phyloP scores from a whole-genome alignment of 1,140 invertebrate genomes.

The Neodiprion virginianus region DNA sequence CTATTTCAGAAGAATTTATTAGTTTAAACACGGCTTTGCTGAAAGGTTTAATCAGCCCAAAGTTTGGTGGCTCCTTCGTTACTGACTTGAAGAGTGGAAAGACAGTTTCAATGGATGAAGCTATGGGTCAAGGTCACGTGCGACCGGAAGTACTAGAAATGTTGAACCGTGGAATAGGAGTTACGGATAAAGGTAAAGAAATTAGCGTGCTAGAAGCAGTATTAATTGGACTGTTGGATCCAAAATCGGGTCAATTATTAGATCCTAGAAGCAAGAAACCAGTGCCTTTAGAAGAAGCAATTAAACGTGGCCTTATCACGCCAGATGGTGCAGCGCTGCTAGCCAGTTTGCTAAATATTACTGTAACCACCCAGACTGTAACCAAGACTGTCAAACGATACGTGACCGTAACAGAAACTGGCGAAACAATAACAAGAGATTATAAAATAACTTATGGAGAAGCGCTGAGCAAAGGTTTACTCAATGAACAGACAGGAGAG shows the following conservation, averaged over 20 bases:
- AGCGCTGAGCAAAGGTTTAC: constrained; percentile 77
- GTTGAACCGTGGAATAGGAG: constrained; percentile 81
- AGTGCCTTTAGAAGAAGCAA: constrained; percentile 84
- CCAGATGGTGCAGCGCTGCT: constrained; percentile 84
- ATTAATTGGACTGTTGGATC: constrained; percentile 81
- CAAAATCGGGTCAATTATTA: constrained; percentile 83
- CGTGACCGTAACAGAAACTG: constrained; percentile 74
- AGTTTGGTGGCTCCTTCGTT: constrained; percentile 74
- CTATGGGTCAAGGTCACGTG: constrained; percentile 70
- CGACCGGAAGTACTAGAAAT: constrained; percentile 84
- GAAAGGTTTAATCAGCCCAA: constrained; percentile 78
- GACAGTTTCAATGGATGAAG: constrained; percentile 75
- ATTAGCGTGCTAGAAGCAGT: constrained; percentile 87
- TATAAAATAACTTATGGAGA: constrained; percentile 78
- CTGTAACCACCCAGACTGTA: constrained; percentile 83
- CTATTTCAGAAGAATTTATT: constrained; percentile 80
- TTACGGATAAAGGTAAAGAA: constrained; percentile 77
- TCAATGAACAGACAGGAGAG: constrained; percentile 79
- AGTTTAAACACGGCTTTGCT: constrained; percentile 87
- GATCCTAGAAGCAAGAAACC: constrained; percentile 78
- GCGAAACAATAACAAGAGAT: constrained; percentile 65
- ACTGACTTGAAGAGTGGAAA: constrained; percentile 77
- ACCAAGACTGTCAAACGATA: constrained; percentile 83
- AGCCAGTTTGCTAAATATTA: constrained; percentile 83
- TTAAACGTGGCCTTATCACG: constrained; percentile 83